These are phyloP conservation scores for Ophiothrix spiculata DNA, from an alignment of 35 echinoderm and acorn worm species.

Conservation along the genomic window DNA sequence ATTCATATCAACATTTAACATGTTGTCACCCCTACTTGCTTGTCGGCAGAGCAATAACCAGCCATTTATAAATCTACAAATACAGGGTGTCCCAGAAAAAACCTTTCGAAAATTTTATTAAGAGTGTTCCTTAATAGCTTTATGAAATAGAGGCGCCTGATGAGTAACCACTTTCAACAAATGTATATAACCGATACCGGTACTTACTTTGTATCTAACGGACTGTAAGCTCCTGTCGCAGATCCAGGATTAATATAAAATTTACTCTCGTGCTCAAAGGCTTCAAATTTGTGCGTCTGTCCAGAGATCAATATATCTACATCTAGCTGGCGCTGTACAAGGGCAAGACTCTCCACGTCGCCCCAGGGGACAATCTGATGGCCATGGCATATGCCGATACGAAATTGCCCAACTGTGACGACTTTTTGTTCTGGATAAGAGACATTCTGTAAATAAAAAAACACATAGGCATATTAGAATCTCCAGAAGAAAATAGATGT, in stretches of 20 bases:
- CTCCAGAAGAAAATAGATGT: too few species aligned
- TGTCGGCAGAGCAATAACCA: too few species aligned
- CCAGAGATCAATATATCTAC: conserved; percentile 98
- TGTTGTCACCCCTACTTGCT: too few species aligned
- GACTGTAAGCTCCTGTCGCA: conserved; percentile 88
- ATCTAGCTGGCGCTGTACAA: conserved; percentile 94
- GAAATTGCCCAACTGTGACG: conserved; percentile 96
- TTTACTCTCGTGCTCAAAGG: conserved; percentile 96
- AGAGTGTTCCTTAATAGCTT: too few species aligned
- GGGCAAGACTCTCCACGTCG: conserved; percentile 86
- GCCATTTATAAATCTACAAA: too few species aligned
- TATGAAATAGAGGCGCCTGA: too few species aligned
- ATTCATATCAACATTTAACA: too few species aligned
- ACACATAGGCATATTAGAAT: too few species aligned
- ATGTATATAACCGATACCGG: too few species aligned
- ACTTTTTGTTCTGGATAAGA: conserved; percentile 98
- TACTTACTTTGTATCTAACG: conserved; percentile 55
- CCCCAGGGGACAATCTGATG: conserved; percentile 98
- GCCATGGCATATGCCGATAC: conserved; percentile 95
- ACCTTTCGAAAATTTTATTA: too few species aligned
- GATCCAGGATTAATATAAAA: conserved; percentile 99
- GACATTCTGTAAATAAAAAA: conserved; percentile 66
- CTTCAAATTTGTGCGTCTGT: conserved; percentile 99
- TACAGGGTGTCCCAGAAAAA: too few species aligned
- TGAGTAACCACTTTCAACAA: too few species aligned